Evolutionary conservation across 2,113 vertebrate genomes (phyloP).

Genomic region (Condylura cristata): DNA sequence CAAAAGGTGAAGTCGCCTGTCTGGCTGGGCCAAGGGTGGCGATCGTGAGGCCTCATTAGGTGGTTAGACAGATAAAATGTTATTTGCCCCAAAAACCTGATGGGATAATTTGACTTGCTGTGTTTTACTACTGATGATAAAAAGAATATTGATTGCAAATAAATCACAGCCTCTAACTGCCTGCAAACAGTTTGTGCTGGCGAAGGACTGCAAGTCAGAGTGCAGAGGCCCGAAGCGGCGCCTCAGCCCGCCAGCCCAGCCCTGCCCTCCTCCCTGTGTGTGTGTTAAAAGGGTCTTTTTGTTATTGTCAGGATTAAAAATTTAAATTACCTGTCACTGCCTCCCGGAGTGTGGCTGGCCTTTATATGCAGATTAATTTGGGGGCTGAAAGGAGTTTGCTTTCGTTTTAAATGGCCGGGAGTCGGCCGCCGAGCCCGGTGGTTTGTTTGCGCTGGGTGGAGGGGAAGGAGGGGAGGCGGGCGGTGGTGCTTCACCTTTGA

Average conservation of each 20-base stretch:
- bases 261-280: too few relatives aligned
- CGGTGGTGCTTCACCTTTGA: not conserved
- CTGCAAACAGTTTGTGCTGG: slow-evolving; percentile 82
- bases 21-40: slow-evolving; percentile 74
- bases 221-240: too few relatives aligned
- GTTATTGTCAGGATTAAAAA: slow-evolving; percentile 56
- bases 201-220: too few relatives aligned
- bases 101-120: slow-evolving; percentile 88
- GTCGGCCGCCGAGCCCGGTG: not conserved
- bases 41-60: slow-evolving; percentile 89
- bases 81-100: slow-evolving; percentile 89
- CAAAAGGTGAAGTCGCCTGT: slow-evolving; percentile 72
- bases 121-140: slow-evolving; percentile 90
- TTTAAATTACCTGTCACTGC: slow-evolving; percentile 60
- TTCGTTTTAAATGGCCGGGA: slow-evolving; percentile 34
- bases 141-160: slow-evolving; percentile 90
- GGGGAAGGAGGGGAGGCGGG: not conserved
- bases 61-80: slow-evolving; percentile 88
- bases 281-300: too few relatives aligned
- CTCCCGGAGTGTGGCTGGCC: slow-evolving; percentile 3
- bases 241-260: too few relatives aligned
- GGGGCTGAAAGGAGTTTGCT: slow-evolving; percentile 28
- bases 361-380: slow-evolving; percentile 69
- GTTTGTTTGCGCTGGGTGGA: slow-evolving; percentile 48
- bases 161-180: slow-evolving; percentile 85